Evolutionary conservation across 2,888 invertebrate species (phyloP).

Genomic region (Creontiades dilutus): DNA sequence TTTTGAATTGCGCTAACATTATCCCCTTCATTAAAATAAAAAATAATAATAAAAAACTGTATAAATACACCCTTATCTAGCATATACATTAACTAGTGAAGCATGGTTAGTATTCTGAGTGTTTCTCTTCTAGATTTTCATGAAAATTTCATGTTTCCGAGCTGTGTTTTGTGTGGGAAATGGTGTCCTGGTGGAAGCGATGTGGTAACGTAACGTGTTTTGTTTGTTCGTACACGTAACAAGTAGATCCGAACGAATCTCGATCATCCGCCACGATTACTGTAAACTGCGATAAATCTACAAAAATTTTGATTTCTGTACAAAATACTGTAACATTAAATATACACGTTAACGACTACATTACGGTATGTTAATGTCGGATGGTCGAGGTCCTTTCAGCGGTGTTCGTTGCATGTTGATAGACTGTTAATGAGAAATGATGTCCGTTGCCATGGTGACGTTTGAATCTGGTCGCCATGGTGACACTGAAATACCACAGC

Average conservation of each 20-base stretch:
- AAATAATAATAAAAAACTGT: neutral
- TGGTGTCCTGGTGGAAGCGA: constrained; percentile 15
- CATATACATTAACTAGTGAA: constrained; percentile 40
- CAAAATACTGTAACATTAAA: too few relatives aligned
- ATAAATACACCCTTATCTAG: constrained; percentile 39
- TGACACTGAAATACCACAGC: constrained; percentile 46
- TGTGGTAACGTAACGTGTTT: constrained; percentile 18
- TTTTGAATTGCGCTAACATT: constrained; percentile 41
- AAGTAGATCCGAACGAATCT: neutral
- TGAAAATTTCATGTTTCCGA: constrained; percentile 23
- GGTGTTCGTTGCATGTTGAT: constrained; percentile 52
- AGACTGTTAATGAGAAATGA: constrained; percentile 38
- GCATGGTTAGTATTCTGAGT: constrained; percentile 69
- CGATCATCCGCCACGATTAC: neutral
- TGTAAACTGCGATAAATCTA: too few relatives aligned
- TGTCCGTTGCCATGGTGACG: constrained; percentile 63
- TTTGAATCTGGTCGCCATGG: constrained; percentile 65
- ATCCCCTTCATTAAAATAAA: neutral
- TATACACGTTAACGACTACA: too few relatives aligned
- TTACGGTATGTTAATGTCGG: too few relatives aligned
- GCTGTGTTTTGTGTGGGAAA: constrained; percentile 42
- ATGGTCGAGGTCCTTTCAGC: neutral
- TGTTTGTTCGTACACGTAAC: constrained; percentile 1
- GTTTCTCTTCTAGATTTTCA: constrained; percentile 44
- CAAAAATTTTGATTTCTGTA: too few relatives aligned